phyloP scores from a whole-genome alignment of 2,888 invertebrate genomes.

The Sphinx pinastri region DNA sequence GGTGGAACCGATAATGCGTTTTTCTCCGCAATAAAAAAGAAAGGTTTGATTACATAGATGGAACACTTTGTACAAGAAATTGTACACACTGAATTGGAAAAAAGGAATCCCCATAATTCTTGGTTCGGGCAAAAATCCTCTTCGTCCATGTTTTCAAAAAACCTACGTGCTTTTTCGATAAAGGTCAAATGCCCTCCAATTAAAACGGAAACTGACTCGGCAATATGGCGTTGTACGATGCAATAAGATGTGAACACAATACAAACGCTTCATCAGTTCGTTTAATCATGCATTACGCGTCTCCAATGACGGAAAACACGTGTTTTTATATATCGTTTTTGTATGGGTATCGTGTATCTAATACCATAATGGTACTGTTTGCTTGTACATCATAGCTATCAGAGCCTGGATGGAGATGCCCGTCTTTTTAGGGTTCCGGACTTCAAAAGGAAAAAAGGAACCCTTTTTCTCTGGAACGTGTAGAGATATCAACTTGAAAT shows the following conservation, averaged over 20 bases:
- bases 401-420: too few relatives aligned
- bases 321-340: conserved; percentile 3
- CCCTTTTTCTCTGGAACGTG: too few relatives aligned
- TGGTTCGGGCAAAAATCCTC: neutral
- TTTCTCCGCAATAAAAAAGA: too few relatives aligned
- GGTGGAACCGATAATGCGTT: too few relatives aligned
- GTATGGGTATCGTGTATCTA: neutral
- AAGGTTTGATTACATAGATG: too few relatives aligned
- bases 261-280: conserved; percentile 15
- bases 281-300: conserved; percentile 12
- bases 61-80: too few relatives aligned
- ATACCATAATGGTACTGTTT: neutral
- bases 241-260: conserved; percentile 9
- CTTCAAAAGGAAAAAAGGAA: too few relatives aligned
- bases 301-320: conserved; percentile 9
- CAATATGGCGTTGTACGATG: neutral
- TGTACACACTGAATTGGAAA: too few relatives aligned
- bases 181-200: neutral
- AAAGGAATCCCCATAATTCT: too few relatives aligned
- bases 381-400: too few relatives aligned
- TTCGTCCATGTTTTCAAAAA: neutral
- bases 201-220: conserved; percentile 2
- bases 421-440: too few relatives aligned
- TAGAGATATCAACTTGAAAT: too few relatives aligned
- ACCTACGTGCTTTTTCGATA: neutral